Conservation (phyloP, 2,888 invertebrate genomes). For the Cheiracanthium punctorium region DNA sequence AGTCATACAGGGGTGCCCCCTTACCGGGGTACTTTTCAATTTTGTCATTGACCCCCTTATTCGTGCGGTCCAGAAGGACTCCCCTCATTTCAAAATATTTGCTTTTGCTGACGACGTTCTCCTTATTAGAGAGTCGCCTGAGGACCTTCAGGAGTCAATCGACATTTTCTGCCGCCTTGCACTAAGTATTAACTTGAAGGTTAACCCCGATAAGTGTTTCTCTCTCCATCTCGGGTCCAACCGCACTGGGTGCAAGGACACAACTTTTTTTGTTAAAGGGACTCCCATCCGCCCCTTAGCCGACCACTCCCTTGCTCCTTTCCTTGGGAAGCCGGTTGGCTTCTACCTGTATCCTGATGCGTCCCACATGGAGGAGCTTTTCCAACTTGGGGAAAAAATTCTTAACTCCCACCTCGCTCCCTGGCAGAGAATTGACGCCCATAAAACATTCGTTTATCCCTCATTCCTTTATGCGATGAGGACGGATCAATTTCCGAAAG, state of each 20-base stretch:
- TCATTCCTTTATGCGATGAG: background rate
- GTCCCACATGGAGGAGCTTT: background rate
- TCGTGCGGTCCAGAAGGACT: background rate
- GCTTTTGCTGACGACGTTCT: background rate
- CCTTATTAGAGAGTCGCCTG: background rate
- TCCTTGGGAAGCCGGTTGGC: background rate
- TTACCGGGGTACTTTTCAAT: background rate
- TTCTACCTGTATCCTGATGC: background rate
- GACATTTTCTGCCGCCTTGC: background rate
- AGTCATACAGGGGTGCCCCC: background rate
- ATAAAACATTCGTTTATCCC: background rate
- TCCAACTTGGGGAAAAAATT: background rate
- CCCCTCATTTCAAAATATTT: background rate
- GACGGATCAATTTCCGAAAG: background rate
- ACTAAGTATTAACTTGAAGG: background rate
- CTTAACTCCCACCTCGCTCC: background rate
- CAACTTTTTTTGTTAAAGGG: background rate
- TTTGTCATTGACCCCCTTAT: background rate
- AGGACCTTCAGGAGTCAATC: background rate
- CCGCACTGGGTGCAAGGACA: background rate
- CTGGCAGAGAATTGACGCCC: background rate
- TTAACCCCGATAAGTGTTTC: background rate
- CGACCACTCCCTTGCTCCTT: background rate
- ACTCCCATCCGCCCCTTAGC: background rate
- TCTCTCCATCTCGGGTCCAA: background rate